These are phyloP conservation scores for Toxotes chatareus DNA, from an alignment of 2,113 vertebrate species.

Conservation along the genomic window DNA sequence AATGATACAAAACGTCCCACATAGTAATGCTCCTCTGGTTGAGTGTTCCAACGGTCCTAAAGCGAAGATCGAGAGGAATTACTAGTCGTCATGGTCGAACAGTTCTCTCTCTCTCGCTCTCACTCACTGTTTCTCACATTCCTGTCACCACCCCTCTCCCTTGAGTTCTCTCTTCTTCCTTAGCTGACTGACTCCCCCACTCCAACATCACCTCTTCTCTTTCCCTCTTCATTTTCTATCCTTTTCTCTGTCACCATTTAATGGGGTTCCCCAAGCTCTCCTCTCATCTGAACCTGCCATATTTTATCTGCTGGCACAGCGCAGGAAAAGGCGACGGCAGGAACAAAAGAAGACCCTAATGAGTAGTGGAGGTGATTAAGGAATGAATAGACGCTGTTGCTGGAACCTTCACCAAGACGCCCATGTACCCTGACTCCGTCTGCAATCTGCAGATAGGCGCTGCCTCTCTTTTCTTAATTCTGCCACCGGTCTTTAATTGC, in stretches of 20 bases:
- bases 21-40: conserved; percentile 4
- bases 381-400: conserved; percentile 69
- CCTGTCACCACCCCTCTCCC: conserved; percentile 51
- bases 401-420: conserved; percentile 54
- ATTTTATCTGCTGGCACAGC: conserved; percentile 70
- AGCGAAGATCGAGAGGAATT: conserved; percentile 40
- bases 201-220: conserved; percentile 29
- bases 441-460: conserved; percentile 76
- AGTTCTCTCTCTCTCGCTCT: conserved; percentile 1
- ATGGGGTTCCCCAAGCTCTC: conserved; percentile 63
- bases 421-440: conserved; percentile 52
- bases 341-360: conserved; percentile 79
- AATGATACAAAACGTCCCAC: conserved; percentile 32
- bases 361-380: conserved; percentile 81
- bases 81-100: conserved; percentile 39
- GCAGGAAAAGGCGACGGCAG: conserved; percentile 48
- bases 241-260: conserved; percentile 57
- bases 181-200: conserved; percentile 54
- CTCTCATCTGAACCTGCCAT: conserved; percentile 51
- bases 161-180: conserved; percentile 45
- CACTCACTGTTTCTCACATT: conserved; percentile 11
- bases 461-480: conserved; percentile 38
- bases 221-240: conserved; percentile 40
- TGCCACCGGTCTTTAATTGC: conserved; percentile 73
- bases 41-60: conserved; percentile 34